phyloP scores from a whole-genome alignment of 2,113 vertebrate species.

The Myrmecophaga tridactyla region DNA sequence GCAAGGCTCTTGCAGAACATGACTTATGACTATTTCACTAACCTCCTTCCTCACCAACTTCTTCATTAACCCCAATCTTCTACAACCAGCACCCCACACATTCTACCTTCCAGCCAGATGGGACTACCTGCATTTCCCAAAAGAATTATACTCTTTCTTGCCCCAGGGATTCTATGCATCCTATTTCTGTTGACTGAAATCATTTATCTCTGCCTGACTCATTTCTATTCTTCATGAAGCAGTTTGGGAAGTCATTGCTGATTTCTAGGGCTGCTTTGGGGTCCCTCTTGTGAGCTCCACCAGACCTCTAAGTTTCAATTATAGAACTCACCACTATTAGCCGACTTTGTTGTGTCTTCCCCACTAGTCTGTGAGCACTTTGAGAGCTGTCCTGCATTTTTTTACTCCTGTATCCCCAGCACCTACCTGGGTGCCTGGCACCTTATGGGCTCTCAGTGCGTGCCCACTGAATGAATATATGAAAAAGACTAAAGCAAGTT shows the following conservation, averaged over 20 bases:
- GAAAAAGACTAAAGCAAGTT: background rate
- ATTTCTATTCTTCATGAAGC: background rate
- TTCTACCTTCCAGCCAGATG: background rate
- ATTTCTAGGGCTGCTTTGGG: background rate
- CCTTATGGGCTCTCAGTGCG: background rate
- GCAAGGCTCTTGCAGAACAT: background rate
- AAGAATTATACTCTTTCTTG: background rate
- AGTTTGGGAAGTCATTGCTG: background rate
- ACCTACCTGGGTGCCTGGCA: background rate
- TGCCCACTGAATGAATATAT: background rate
- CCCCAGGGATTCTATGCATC: background rate
- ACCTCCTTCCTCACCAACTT: background rate
- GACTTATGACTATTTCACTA: background rate
- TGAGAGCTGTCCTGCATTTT: background rate
- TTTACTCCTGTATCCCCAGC: background rate
- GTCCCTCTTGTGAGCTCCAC: background rate
- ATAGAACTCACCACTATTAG: background rate
- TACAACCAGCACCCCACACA: background rate
- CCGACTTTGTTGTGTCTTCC: background rate
- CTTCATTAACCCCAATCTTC: no score
- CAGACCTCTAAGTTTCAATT: background rate
- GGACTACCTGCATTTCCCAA: background rate
- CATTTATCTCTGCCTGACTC: background rate
- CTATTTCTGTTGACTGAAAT: background rate
- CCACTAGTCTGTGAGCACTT: background rate